phyloP scores from a whole-genome alignment of 2,113 vertebrate species.

The Nicator chloris region DNA sequence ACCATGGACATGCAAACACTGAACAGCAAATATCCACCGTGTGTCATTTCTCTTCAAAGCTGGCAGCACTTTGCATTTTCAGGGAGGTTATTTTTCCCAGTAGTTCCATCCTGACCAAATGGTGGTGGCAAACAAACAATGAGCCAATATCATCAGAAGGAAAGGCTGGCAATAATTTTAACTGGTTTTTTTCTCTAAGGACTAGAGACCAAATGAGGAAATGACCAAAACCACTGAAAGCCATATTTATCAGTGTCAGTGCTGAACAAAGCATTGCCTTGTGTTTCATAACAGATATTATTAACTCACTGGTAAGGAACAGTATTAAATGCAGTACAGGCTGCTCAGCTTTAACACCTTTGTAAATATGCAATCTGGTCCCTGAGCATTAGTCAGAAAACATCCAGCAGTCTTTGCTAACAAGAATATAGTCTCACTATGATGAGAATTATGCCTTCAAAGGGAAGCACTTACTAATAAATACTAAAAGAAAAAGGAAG shows the following conservation, averaged over 20 bases:
- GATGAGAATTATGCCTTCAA: not conserved
- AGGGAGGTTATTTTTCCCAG: slow-evolving; percentile 44
- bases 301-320: not conserved
- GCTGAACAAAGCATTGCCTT: slow-evolving; percentile 2
- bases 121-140: slow-evolving; percentile 25
- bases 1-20: slow-evolving; percentile 14
- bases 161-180: slow-evolving; percentile 31
- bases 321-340: not conserved
- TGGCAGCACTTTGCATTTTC: slow-evolving; percentile 36
- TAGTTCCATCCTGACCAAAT: slow-evolving; percentile 47
- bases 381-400: not conserved
- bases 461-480: not conserved
- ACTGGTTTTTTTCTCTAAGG: slow-evolving; percentile 1
- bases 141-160: slow-evolving; percentile 1
- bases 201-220: not conserved
- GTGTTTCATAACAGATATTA: slow-evolving; percentile 9
- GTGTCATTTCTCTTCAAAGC: slow-evolving; percentile 13
- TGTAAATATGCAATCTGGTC: not conserved
- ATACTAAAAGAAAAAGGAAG: not conserved
- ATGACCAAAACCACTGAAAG: slow-evolving; percentile 12
- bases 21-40: not conserved
- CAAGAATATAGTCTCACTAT: not conserved
- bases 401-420: not conserved
- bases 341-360: not conserved
- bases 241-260: slow-evolving; percentile 16